A percentile compares a stretch with the other conserved stretches of the same genome.
These are phyloP conservation scores for Sanderia malayensis DNA, from an alignment of 30 jellyfish, hydroid and myxozoan species.

Conservation along the genomic window DNA sequence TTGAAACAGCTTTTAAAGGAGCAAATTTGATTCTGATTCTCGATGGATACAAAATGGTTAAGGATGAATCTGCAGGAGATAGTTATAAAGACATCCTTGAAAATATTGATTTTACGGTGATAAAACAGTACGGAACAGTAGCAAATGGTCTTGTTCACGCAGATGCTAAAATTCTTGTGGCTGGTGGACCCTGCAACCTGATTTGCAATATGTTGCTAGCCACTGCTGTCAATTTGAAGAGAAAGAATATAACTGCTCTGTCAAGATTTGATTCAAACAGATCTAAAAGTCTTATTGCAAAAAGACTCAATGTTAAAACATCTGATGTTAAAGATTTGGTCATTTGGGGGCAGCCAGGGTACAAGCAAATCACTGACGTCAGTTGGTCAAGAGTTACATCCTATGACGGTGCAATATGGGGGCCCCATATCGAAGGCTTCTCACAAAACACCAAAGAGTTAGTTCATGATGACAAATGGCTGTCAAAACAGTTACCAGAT, in stretches of 20 bases:
- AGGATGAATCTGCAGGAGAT: background rate
- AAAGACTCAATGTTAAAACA: conserved; percentile 62
- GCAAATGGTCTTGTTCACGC: conserved; percentile 44
- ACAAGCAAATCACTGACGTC: conserved; percentile 46
- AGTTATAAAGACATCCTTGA: conserved; percentile 17
- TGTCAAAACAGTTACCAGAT: conserved; percentile 42
- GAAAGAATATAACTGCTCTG: conserved; percentile 60
- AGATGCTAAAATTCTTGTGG: conserved; percentile 59
- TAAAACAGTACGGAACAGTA: conserved; percentile 46
- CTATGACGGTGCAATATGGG: conserved; percentile 97
- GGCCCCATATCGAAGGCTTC: conserved; percentile 81
- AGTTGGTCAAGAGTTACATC: conserved; percentile 71
- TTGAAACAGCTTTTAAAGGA: conserved; percentile 56
- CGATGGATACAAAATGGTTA: conserved; percentile 33
- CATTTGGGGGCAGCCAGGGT: conserved; percentile 82
- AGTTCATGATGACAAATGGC: conserved; percentile 78
- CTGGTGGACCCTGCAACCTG: conserved; percentile 67
- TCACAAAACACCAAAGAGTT: conserved; percentile 65
- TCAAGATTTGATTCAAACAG: conserved; percentile 79
- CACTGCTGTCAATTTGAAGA: conserved; percentile 6
- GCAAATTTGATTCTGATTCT: conserved; percentile 66
- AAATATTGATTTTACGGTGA: conserved; percentile 3
- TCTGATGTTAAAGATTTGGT: conserved; percentile 56
- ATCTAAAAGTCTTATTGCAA: conserved; percentile 78
- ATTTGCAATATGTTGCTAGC: conserved; percentile 54